Evolutionary conservation across 1,140 invertebrate species (phyloP).

Genomic region (Diachasmimorpha longicaudata): DNA sequence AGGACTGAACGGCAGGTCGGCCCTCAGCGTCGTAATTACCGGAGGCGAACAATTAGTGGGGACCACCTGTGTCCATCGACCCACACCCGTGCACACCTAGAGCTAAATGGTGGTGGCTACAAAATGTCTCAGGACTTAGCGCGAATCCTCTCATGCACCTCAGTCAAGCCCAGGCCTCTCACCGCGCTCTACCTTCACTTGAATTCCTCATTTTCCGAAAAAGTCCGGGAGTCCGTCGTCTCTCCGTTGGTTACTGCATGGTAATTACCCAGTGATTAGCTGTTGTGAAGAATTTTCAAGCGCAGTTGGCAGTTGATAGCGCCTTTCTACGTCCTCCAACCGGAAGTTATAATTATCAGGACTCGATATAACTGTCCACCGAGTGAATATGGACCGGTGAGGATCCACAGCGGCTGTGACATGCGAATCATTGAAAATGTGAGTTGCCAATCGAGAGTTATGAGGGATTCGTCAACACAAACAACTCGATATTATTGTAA

Average conservation of each 20-base stretch:
- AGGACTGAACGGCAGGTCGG: too few relatives aligned
- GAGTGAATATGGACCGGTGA: slow-evolving; percentile 38
- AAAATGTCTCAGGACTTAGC: neutral
- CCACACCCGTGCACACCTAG: neutral
- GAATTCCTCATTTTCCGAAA: neutral
- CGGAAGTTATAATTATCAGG: neutral
- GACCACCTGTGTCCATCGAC: neutral
- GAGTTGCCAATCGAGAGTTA: slow-evolving; percentile 30
- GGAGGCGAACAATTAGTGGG: neutral
- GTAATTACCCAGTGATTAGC: neutral
- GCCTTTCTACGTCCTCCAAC: neutral
- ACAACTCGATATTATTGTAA: neutral
- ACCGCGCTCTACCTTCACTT: slow-evolving; percentile 41
- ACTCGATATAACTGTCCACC: neutral
- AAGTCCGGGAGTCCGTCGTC: neutral
- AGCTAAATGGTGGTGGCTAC: neutral
- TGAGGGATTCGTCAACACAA: neutral
- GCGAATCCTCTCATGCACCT: slow-evolving; percentile 16
- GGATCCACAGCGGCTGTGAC: slow-evolving; percentile 37
- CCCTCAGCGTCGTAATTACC: too few relatives aligned
- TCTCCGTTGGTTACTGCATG: neutral
- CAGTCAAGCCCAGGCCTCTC: slow-evolving; percentile 58
- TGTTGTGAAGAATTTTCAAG: neutral
- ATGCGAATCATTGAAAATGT: slow-evolving; percentile 55
- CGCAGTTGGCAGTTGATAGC: neutral